Evolutionary conservation across 2,113 vertebrate genomes (phyloP).

Genomic region (Polypterus senegalus): DNA sequence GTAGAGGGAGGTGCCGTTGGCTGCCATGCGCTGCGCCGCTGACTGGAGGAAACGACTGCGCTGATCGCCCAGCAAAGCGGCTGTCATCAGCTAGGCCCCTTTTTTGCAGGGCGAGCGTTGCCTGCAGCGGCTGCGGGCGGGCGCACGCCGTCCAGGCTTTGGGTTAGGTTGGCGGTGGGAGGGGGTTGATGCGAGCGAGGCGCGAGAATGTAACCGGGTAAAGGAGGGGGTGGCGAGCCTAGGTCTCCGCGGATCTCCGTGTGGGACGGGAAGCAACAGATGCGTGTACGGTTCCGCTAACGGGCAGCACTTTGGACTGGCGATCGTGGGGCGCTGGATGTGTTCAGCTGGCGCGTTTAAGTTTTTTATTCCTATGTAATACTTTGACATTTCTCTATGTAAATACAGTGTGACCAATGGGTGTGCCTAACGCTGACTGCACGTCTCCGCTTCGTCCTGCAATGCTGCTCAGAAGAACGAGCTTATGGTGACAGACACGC

Average conservation of each 20-base stretch:
- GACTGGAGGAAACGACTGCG: conserved; percentile 5
- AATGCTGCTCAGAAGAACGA: no score
- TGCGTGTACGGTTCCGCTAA: conserved; percentile 2
- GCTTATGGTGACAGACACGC: no score
- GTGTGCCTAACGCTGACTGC: no score
- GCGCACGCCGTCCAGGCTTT: background rate
- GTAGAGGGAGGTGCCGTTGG: conserved; percentile 11
- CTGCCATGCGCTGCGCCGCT: conserved; percentile 4
- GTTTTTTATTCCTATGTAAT: no score
- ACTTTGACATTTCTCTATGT: no score
- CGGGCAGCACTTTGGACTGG: no score
- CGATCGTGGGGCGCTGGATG: no score
- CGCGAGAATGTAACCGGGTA: background rate
- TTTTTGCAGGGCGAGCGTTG: background rate
- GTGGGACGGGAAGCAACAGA: background rate
- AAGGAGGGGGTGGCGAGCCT: background rate
- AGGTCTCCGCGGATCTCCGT: background rate
- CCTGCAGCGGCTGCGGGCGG: conserved; percentile 1
- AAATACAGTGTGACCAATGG: no score
- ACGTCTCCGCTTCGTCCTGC: no score
- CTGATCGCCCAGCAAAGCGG: background rate
- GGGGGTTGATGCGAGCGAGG: background rate
- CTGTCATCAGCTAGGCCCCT: conserved; percentile 11
- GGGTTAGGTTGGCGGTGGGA: background rate
- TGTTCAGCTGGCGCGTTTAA: no score